Base-by-base conservation (phyloP, 1,140 invertebrate species). In the Zaprionus camerounensis region DNA sequence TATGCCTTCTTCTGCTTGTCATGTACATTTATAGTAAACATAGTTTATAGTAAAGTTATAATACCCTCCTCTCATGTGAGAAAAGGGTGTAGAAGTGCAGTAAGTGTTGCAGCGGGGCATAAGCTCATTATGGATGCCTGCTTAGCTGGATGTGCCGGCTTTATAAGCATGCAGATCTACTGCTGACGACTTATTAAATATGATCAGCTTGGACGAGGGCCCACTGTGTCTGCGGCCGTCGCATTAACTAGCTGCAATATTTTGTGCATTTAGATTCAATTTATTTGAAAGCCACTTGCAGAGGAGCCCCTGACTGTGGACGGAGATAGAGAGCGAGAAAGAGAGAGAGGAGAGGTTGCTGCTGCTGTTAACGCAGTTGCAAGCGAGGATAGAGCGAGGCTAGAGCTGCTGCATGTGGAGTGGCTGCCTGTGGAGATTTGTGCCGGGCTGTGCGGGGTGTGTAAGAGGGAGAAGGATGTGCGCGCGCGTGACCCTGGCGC, bases 401-500 rank as follows among this genome's bases (percentile, higher is more conserved):
- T 15, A 22, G 57, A 53, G 53, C 53, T 44, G 59, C 65, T 68
- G 56, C 57, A 68, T 49, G 22, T 56, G 31, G 28, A 58, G 53
- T 51, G 20, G 34, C 65, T 73, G 64, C 72, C 55, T 85, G 81
- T 65, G 78, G 59, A 28, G 57, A 46, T 55, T 41, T 70, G 74
- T 56, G 28, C 28, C 41, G 20, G 11, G 20, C 6, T 20, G 20
- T 5, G 41, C 5, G 6, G 15, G 6, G 41, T 46, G 31, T 9
- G 63, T 2, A 0, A 31, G 20, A 13, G 20, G 46, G 28, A 5
- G 22, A 22, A 31, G 11, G 2, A 22, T 63, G 57, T 74, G 77
- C 36, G 63, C 41, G 76, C 76, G 76, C 76, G 81, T 83, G 77
- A 71, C 72, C 80, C 62, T 63, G 66, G 38, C 57, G 68, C 82